These are phyloP conservation scores for Oryzias celebensis DNA, from an alignment of 2,113 vertebrate species.

Conservation along the genomic window DNA sequence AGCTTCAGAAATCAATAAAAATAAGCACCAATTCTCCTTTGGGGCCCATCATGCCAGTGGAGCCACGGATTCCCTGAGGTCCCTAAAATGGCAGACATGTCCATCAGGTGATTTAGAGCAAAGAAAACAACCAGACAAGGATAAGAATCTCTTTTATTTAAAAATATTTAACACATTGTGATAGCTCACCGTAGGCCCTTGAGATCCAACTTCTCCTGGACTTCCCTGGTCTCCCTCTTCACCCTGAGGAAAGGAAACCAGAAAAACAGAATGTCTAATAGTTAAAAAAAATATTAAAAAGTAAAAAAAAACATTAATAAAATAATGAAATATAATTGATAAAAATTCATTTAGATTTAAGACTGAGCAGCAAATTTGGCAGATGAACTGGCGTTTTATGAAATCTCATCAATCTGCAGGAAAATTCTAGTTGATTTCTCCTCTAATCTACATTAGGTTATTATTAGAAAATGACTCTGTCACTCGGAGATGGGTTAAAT, in stretches of 20 bases:
- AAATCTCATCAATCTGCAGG: neutral
- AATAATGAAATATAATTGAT: neutral
- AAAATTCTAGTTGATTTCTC: constrained; percentile 1
- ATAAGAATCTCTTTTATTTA: neutral
- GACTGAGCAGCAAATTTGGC: neutral
- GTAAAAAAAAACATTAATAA: neutral
- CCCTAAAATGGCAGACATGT: constrained; percentile 79
- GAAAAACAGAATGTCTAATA: neutral
- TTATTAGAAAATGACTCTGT: constrained; percentile 32
- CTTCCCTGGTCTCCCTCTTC: constrained; percentile 93
- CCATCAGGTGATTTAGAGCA: constrained; percentile 24
- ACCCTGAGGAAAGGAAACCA: constrained; percentile 77
- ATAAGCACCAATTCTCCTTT: constrained; percentile 89
- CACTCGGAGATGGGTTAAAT: constrained; percentile 26
- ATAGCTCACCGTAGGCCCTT: constrained; percentile 87
- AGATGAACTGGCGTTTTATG: neutral
- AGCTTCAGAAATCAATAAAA: neutral
- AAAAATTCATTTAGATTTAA: neutral
- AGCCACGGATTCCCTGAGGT: constrained; percentile 86
- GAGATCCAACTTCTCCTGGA: constrained; percentile 86
- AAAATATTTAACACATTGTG: neutral
- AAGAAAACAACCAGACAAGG: neutral
- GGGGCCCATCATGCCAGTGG: constrained; percentile 85
- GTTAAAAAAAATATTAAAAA: neutral
- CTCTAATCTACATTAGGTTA: constrained; percentile 19